These are phyloP conservation scores for Rugalucina vietnamica DNA, from an alignment of 2,888 invertebrate genomes.

Conservation along the genomic window DNA sequence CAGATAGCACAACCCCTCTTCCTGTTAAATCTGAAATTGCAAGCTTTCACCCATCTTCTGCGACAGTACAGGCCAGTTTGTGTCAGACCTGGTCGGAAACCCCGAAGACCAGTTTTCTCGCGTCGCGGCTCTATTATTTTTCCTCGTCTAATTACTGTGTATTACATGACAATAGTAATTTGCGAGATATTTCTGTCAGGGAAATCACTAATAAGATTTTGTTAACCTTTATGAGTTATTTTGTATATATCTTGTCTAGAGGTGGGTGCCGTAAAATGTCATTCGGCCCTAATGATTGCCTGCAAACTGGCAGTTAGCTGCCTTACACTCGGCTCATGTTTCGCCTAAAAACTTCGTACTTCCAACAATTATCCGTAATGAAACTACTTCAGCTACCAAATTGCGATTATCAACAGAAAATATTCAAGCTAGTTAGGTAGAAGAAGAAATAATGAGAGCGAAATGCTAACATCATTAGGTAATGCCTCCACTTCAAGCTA, in stretches of 20 bases:
- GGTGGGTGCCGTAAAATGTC: slow-evolving; percentile 8
- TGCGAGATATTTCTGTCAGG: not conserved
- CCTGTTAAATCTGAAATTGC: no score
- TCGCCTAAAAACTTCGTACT: slow-evolving; percentile 10
- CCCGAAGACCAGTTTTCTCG: no score
- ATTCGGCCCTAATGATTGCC: slow-evolving; percentile 20
- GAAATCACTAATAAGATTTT: not conserved
- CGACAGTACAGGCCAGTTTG: no score
- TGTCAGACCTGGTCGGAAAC: no score
- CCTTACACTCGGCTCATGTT: not conserved
- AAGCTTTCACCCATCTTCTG: no score
- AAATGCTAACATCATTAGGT: slow-evolving; percentile 58
- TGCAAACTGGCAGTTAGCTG: not conserved
- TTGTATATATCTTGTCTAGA: slow-evolving; percentile 1
- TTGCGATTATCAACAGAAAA: slow-evolving; percentile 47
- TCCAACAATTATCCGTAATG: slow-evolving; percentile 31
- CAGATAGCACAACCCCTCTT: no score
- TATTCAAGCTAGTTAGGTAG: slow-evolving; percentile 49
- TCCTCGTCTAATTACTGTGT: not conserved
- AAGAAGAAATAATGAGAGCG: slow-evolving; percentile 45
- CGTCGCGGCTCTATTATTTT: no score
- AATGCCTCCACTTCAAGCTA: slow-evolving; percentile 50
- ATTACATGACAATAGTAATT: not conserved
- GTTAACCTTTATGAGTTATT: slow-evolving; percentile 9
- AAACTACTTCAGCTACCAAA: slow-evolving; percentile 28